These are phyloP conservation scores for Periparus ater DNA, from an alignment of 2,797 vertebrate species.

Conservation along the genomic window DNA sequence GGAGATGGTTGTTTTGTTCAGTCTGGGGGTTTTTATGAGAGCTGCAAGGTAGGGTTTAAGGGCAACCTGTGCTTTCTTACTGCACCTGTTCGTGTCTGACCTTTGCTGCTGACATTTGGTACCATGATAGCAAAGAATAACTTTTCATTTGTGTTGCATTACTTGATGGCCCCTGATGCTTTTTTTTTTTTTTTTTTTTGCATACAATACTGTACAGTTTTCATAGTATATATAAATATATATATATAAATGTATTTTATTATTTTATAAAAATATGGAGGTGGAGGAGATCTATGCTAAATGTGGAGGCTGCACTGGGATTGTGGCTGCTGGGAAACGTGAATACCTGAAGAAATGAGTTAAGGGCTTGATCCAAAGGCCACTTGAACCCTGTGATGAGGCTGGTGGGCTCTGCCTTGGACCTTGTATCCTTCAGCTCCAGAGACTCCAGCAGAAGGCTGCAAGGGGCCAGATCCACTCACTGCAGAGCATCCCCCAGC, in stretches of 20 bases:
- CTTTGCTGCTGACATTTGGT: conserved; percentile 22
- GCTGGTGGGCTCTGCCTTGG: background rate
- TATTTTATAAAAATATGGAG: conserved; percentile 39
- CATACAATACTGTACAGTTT: conserved; percentile 54
- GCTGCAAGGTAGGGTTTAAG: background rate
- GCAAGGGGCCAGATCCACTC: background rate
- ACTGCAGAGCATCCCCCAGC: background rate
- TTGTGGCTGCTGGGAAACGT: background rate
- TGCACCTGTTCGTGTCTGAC: background rate
- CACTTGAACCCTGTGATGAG: background rate
- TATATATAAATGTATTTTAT: conserved; percentile 57
- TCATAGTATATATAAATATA: conserved; percentile 30
- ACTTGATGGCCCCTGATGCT: background rate
- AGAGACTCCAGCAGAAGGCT: background rate
- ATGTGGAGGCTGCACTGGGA: background rate
- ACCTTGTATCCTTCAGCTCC: background rate
- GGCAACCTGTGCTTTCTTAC: conserved; percentile 8
- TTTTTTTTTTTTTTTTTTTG: background rate
- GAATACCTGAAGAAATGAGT: background rate
- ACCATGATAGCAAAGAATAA: background rate
- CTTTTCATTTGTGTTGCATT: background rate
- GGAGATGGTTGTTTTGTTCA: background rate
- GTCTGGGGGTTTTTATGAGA: background rate
- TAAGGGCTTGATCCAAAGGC: background rate
- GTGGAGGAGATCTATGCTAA: background rate